phyloP scores from a whole-genome alignment of 2,888 invertebrate species.

The Heliconius ethilla region DNA sequence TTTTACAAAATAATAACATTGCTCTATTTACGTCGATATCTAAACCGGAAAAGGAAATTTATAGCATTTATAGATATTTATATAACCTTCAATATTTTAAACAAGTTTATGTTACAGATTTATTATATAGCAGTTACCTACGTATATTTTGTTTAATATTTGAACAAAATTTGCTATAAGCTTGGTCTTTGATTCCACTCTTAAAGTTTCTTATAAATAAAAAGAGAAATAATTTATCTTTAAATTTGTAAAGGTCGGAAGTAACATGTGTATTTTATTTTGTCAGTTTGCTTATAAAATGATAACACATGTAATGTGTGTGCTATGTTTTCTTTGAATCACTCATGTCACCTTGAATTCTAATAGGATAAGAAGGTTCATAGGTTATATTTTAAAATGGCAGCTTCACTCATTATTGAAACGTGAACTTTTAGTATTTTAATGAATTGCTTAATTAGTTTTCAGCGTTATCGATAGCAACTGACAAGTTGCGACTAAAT shows the following conservation, averaged over 20 bases:
- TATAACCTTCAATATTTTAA: neutral
- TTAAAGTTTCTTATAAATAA: neutral
- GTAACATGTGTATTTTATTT: neutral
- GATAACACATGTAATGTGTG: neutral
- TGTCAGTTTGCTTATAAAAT: neutral
- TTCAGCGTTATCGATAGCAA: neutral
- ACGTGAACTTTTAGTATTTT: neutral
- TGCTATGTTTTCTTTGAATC: neutral
- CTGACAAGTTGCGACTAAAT: slow-evolving; percentile 4
- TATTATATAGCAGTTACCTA: neutral
- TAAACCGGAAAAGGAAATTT: slow-evolving; percentile 18
- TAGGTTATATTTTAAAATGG: slow-evolving; percentile 1
- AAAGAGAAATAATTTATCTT: neutral
- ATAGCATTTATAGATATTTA: slow-evolving; percentile 4
- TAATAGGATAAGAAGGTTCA: slow-evolving; percentile 20
- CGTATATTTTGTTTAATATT: neutral
- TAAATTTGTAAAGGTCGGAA: neutral
- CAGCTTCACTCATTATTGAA: neutral
- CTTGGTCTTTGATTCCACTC: neutral
- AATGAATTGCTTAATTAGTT: slow-evolving; percentile 4
- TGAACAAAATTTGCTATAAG: neutral
- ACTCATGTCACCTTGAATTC: slow-evolving; percentile 6
- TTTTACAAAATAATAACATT: slow-evolving; percentile 1
- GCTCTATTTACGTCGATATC: slow-evolving; percentile 8
- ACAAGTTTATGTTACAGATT: neutral